Evolutionary conservation across 2,797 vertebrate genomes (phyloP), one percentile per base, ranked within the genome.

Genomic region (Lerista edwardsae): DNA sequence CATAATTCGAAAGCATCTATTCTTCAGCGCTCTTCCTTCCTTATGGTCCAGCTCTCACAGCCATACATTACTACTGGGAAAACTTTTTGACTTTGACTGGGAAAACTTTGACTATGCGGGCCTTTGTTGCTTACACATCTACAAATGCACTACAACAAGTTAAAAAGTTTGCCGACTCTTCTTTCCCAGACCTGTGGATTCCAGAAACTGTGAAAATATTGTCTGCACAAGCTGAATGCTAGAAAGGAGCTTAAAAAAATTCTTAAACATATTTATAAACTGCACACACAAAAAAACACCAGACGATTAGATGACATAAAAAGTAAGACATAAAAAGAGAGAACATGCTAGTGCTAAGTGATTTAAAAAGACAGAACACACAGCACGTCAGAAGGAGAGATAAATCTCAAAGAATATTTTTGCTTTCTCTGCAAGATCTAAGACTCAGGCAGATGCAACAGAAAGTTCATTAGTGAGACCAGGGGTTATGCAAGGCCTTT

Each of bases 241-340:
- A 10, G 0, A 69, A 31, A 19, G 78, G 65, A 11, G 29, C 1
- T 44, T 75, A 44, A 84, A 59, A 82, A 89, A 82, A 68, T 47
- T 55, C 3, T 55, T 55, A 55, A 55, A 55, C 15, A 55, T 19
- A 47, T 47, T 47, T 47, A 47, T 47, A 47, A 47, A 47, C 5
- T 2, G 17, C 55, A 17, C 23, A 6, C 59, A 55, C 62, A 25
- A 51, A 75, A 36, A 64, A n/a, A 47, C 51, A 55, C 51, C 83
- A 73, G 3, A 74, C 2, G 5, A 41, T 39, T 47, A 29, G 27
- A n/a, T 9, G 10, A 80, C 51, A 6, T 2, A 29, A 57, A 59
- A 39, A 31, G 27, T 6, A 6, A 74, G 29, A 10, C 44, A 59
- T 67, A 57, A 65, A 31, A 59, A 11, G 21, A 31, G 12, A 31